Conservation (phyloP, 2,888 invertebrate species). For the Philopedon plagiatum region DNA sequence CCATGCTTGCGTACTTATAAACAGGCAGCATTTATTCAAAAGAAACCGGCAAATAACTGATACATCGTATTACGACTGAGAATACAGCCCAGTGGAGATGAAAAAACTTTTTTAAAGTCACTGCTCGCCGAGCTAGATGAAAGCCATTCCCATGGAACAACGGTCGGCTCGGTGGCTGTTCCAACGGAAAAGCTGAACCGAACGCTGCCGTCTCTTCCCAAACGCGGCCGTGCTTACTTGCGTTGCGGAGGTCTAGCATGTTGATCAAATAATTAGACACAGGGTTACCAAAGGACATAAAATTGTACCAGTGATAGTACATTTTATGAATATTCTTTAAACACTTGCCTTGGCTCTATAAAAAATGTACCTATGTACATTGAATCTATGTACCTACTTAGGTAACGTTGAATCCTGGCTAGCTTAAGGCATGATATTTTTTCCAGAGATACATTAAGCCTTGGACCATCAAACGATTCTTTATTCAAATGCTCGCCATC, state of each 20-base stretch:
- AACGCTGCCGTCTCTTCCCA: slow-evolving; percentile 55
- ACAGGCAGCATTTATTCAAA: slow-evolving; percentile 48
- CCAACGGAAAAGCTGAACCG: slow-evolving; percentile 59
- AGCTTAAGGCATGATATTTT: too few relatives aligned
- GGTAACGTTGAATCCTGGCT: too few relatives aligned
- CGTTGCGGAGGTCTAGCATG: slow-evolving; percentile 60
- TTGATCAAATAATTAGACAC: slow-evolving; percentile 21
- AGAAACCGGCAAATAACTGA: slow-evolving; percentile 66
- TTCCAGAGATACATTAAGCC: too few relatives aligned
- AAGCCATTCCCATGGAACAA: slow-evolving; percentile 65
- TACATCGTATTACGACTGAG: slow-evolving; percentile 67
- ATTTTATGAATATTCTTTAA: not conserved
- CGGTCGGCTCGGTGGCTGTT: slow-evolving; percentile 64
- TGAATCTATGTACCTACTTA: too few relatives aligned
- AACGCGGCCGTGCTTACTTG: slow-evolving; percentile 49
- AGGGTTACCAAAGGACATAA: not conserved
- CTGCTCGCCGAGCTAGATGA: slow-evolving; percentile 59
- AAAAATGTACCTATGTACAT: not conserved
- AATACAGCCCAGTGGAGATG: slow-evolving; percentile 63
- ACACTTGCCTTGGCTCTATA: not conserved
- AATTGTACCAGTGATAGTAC: not conserved
- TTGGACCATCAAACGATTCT: too few relatives aligned
- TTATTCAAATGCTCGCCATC: too few relatives aligned
- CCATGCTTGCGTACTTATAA: slow-evolving; percentile 20
- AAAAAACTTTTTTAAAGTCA: slow-evolving; percentile 67